Evolutionary conservation across 2,113 vertebrate genomes (phyloP).

Genomic region (Paramormyrops kingsleyae): DNA sequence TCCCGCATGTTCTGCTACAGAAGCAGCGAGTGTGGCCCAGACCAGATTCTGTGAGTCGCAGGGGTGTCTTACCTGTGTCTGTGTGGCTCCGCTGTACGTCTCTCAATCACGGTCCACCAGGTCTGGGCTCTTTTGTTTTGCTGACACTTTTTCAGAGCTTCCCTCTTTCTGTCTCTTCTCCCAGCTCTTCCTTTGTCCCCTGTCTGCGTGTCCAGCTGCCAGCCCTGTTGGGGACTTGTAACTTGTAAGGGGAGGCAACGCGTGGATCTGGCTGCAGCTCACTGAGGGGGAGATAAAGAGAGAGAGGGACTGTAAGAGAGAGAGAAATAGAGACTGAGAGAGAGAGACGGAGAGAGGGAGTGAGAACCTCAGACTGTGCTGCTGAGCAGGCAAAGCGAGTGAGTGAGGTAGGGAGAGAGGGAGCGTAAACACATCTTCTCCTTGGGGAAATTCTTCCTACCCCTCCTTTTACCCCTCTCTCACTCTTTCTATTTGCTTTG

Average conservation of each 20-base stretch:
- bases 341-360: background rate
- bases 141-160: background rate
- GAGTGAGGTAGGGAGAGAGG: slow-evolving; percentile 23
- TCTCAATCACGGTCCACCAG: background rate
- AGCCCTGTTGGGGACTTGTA: slow-evolving; percentile 1
- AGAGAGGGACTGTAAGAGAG: background rate
- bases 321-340: background rate
- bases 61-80: slow-evolving; percentile 10
- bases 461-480: background rate
- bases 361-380: slow-evolving; percentile 10
- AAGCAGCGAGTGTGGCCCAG: background rate
- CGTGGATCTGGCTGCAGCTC: background rate
- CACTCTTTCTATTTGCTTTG: background rate
- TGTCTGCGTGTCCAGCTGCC: background rate
- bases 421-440: slow-evolving; percentile 25
- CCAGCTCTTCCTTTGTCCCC: background rate
- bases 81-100: background rate
- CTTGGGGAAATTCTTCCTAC: slow-evolving; percentile 30
- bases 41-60: background rate
- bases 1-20: background rate
- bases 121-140: background rate
- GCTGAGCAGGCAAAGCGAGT: slow-evolving; percentile 11
- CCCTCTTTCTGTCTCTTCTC: background rate
- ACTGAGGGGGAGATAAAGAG: background rate
- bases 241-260: slow-evolving; percentile 11